Evolutionary conservation across 2,888 invertebrate genomes (phyloP), one percentile per base, ranked within the genome.

Genomic region (Onchidella celtica): DNA sequence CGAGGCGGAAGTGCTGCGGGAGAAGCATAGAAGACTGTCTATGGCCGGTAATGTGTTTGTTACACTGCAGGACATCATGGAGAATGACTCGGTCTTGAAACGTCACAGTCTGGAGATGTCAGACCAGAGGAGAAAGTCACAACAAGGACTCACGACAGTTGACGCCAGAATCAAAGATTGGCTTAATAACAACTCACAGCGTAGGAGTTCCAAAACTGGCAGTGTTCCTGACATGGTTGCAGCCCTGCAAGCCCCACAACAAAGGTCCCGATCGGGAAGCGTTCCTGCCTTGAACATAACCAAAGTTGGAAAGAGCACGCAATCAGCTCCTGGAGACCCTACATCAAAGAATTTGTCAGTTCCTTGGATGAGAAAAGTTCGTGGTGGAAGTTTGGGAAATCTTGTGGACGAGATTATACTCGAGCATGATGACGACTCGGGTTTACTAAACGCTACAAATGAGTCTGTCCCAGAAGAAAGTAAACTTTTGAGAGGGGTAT

Each of bases 1-100:
- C n/a, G 34, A 32, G n/a, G 38, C 32, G 21, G 69, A n/a, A 34
- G 32, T 29, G 36, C 14, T 38, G 3, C n/a, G 36, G 9, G n/a
- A 69, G 32, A 17, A 36, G 34, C 32, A 69, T 4, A 17, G 72
- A 47, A 14, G 72, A 27, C 40, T 72, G 21, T 72, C 72, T 9
- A 47, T 14, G 14, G 32, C 47, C 27, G 72, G 72, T 2, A 72
- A 55, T 27, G 72, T 72, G 3, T 72, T 47, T 27, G 72, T 72
- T 9, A 72, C 72, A 1, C 55, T 72, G 11, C 40, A 72, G 72
- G 72, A 72, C 29, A 72, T 72, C 47, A 72, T 72, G 72, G 72
- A 55, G 14, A 55, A 27, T 27, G 72, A 72, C 32, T 27, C 17
- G 2, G 72, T 72, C 2, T 34, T 72, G 32, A n/a, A 32, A 47